phyloP scores from a whole-genome alignment of 2,113 vertebrate genomes.

The rabbit (Oryctolagus cuniculus) region mOryCun1.1 NC_091441.1:25122501-25123000 shows the following conservation, averaged over 20 bases:
- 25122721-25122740: not conserved
- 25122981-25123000: not conserved
- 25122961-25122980: not conserved
- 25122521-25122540: slow-evolving; percentile 7
- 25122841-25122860: slow-evolving; percentile 37
- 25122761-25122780: not conserved
- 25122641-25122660: rapidly evolving
- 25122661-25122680: not conserved
- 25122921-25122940: not conserved
- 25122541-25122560: not conserved
- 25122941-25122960: not conserved
- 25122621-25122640: not conserved
- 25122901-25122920: slow-evolving; percentile 18
- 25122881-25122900: not conserved
- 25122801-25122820: not conserved
- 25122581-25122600: not conserved
- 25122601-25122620: not conserved
- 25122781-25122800: not conserved
- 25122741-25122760: not conserved
- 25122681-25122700: slow-evolving; percentile 17
- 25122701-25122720: not conserved
- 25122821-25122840: not conserved
- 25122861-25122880: not conserved
- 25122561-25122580: not conserved
- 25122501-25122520: not conserved